Conservation (phyloP, 2,113 vertebrate genomes). For the Diphyllodes magnificus region DNA sequence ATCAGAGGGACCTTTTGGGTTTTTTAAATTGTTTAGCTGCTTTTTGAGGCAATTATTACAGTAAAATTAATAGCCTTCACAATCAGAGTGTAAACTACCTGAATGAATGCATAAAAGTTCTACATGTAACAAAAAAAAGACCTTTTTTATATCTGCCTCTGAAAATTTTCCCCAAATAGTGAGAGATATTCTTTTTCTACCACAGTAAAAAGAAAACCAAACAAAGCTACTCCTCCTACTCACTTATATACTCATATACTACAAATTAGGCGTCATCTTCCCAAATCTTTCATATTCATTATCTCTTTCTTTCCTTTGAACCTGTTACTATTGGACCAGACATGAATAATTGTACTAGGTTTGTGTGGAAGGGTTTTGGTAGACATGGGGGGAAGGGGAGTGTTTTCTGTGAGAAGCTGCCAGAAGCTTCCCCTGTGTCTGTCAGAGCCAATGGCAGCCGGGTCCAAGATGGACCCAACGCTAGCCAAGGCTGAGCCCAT, state of each 20-base stretch:
- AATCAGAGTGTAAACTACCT: neutral
- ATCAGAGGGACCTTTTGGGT: neutral
- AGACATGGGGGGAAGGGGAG: neutral
- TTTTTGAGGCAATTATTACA: neutral
- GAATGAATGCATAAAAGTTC: neutral
- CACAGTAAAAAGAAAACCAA: neutral
- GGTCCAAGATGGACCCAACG: rapidly evolving
- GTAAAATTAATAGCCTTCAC: neutral
- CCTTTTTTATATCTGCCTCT: neutral
- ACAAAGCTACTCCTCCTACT: neutral
- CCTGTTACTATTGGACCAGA: neutral
- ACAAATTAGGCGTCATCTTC: neutral
- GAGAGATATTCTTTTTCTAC: neutral
- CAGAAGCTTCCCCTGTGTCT: neutral
- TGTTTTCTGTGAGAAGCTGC: neutral
- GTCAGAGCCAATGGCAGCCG: too few relatives aligned
- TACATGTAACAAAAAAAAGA: neutral
- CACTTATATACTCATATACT: neutral
- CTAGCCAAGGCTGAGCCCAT: neutral
- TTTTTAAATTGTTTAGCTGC: neutral
- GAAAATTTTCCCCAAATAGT: neutral
- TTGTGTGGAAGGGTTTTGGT: neutral
- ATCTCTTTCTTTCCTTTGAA: neutral
- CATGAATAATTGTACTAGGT: neutral
- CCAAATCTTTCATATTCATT: neutral